Conservation (phyloP, 2,888 invertebrate species). For the Tetramorium bicarinatum region DNA sequence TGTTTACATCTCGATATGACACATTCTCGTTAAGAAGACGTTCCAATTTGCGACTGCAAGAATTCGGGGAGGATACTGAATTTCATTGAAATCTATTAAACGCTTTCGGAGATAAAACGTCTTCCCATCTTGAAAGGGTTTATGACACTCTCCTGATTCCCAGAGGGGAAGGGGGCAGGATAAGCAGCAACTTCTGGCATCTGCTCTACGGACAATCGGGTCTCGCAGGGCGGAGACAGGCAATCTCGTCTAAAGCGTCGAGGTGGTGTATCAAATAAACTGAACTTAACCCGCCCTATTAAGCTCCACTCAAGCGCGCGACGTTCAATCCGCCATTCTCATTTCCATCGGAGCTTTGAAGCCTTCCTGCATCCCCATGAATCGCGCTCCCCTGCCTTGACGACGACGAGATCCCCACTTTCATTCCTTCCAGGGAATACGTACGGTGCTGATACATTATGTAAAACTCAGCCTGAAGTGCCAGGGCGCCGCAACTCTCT, state of each 20-base stretch:
- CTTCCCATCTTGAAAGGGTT: neutral
- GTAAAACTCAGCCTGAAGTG: constrained; percentile 62
- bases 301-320: constrained; percentile 69
- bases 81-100: constrained; percentile 6
- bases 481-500: constrained; percentile 30
- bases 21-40: neutral
- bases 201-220: constrained; percentile 38
- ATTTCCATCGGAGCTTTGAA: constrained; percentile 58
- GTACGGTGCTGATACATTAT: constrained; percentile 67
- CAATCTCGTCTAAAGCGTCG: constrained; percentile 49
- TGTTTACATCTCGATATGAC: neutral
- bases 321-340: constrained; percentile 70
- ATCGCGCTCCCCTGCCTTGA: constrained; percentile 6
- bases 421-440: constrained; percentile 20
- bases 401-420: constrained; percentile 18
- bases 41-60: neutral
- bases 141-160: constrained; percentile 3
- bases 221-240: constrained; percentile 18
- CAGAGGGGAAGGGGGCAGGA: neutral
- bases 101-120: neutral
- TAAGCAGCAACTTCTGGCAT: constrained; percentile 29
- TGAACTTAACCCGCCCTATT: constrained; percentile 76
- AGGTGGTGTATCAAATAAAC: constrained; percentile 75
- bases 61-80: no score
- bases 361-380: constrained; percentile 12